Base-by-base conservation (phyloP, 2,888 invertebrate genomes). In the Cheilosia grossa region DNA sequence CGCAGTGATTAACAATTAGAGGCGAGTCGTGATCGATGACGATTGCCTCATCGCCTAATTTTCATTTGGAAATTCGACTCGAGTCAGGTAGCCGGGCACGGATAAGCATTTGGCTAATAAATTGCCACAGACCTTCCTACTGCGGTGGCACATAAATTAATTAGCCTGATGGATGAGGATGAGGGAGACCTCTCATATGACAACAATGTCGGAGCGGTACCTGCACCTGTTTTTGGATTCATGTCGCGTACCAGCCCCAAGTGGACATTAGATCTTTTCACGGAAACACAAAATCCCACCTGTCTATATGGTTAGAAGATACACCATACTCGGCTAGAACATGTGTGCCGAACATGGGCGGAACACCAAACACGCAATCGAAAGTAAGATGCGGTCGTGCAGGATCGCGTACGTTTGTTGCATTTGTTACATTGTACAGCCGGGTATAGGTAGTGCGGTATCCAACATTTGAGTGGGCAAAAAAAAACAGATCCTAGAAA, bases 1-100 rank as follows among this genome's bases (percentile, higher is more conserved):
- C 61, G 61, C 66, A 80, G 83, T 80, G 83, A 83, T 75, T 80
- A 70, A 66, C 74, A 83, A 83, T 83, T 80, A 80, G 79, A 79
- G 56, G 64, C 37, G 56, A 82, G 67, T 83, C 80, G 83, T 80
- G 83, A 80, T 80, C 74, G 80, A 80, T 83, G 70, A 75, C 83
- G 59, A 83, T 83, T 83, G 80, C 74, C 64, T n/a, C 67, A 73
- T 69, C 73, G 64, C 75, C 66, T 61, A 61, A 54, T 78, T 70
- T 77, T 61, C 61, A 63, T 51, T 77, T 24, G 67, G 15, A 15
- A 56, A 61, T 66, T 66, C 21, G 24, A 58, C 58, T 49, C 24
- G 44, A 75, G 59, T 82, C 77, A 77, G 82, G 77, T 77, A 70
- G 58, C 64, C 9, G 30, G 24, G 69, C 51, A 44, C 21, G 58